phyloP scores from a whole-genome alignment of 2,113 vertebrate species.

The Anarrhichthys ocellatus region DNA sequence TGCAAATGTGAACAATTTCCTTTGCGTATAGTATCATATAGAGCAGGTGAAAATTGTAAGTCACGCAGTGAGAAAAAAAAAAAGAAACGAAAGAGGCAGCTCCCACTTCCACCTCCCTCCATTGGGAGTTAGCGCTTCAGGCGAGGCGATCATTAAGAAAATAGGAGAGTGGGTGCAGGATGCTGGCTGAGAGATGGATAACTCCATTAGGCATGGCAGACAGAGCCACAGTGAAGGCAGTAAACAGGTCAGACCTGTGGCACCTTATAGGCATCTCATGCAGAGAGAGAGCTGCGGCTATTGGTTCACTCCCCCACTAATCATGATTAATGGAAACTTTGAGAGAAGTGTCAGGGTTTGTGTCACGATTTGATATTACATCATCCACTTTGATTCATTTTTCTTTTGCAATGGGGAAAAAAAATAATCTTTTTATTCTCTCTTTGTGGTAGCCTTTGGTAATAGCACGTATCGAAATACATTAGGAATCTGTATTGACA shows the following conservation, averaged over 20 bases:
- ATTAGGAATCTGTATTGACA: background rate
- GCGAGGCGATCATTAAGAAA: slow-evolving; percentile 75
- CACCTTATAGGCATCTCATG: slow-evolving; percentile 54
- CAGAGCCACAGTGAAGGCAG: slow-evolving; percentile 67
- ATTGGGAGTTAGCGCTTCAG: slow-evolving; percentile 64
- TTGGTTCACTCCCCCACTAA: slow-evolving; percentile 51
- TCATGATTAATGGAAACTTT: slow-evolving; percentile 66
- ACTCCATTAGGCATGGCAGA: slow-evolving; percentile 70
- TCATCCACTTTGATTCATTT: slow-evolving; percentile 32
- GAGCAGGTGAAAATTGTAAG: slow-evolving; percentile 26
- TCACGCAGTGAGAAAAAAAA: slow-evolving; percentile 25
- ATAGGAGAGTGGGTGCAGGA: slow-evolving; percentile 68
- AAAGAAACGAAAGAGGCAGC: slow-evolving; percentile 10
- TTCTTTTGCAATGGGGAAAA: background rate
- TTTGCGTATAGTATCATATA: background rate
- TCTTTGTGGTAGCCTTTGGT: background rate
- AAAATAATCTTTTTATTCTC: slow-evolving; percentile 5
- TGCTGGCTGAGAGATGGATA: slow-evolving; percentile 76
- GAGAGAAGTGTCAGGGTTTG: slow-evolving; percentile 23
- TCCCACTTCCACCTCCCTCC: slow-evolving; percentile 47
- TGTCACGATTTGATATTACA: slow-evolving; percentile 34
- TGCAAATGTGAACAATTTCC: background rate
- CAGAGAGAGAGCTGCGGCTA: slow-evolving; percentile 53
- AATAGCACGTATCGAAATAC: slow-evolving; percentile 14
- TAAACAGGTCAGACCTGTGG: slow-evolving; percentile 74